Conservation (phyloP, 2,888 invertebrate species). For the Brenthis hecate region DNA sequence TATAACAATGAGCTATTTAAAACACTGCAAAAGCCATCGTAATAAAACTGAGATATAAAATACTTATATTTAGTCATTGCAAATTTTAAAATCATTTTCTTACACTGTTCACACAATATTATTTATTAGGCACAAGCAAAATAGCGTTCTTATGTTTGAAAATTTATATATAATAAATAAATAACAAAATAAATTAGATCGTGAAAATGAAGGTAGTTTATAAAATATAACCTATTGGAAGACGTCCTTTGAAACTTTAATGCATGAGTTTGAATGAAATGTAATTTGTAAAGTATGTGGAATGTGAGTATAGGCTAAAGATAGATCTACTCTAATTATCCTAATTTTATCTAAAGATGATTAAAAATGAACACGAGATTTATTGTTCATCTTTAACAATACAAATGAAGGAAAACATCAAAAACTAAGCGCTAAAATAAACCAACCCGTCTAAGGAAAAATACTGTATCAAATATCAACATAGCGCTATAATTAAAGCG, state of each 20-base stretch:
- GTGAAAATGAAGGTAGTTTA: constrained; percentile 41
- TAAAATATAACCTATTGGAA: constrained; percentile 77
- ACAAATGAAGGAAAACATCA: constrained; percentile 38
- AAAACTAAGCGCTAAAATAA: constrained; percentile 60
- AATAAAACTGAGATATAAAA: too few relatives aligned
- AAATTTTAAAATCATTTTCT: too few relatives aligned
- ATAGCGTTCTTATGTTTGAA: constrained; percentile 3
- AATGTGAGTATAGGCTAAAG: constrained; percentile 54
- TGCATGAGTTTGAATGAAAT: constrained; percentile 49
- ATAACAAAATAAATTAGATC: constrained; percentile 14
- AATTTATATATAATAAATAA: constrained; percentile 9
- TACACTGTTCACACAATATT: not conserved
- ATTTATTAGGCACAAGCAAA: constrained; percentile 28
- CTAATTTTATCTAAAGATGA: constrained; percentile 47
- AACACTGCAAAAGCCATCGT: too few relatives aligned
- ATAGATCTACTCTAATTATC: constrained; percentile 42
- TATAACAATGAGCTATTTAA: too few relatives aligned
- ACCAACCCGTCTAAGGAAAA: constrained; percentile 68
- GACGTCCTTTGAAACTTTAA: constrained; percentile 68
- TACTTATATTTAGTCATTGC: too few relatives aligned
- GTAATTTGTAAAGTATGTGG: constrained; percentile 49
- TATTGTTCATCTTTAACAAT: constrained; percentile 43
- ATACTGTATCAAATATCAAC: constrained; percentile 64
- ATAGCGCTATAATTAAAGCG: constrained; percentile 71
- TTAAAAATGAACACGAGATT: constrained; percentile 61